Evolutionary conservation across 2,113 vertebrate species (phyloP).

Genomic region (Seriola dumerili): DNA sequence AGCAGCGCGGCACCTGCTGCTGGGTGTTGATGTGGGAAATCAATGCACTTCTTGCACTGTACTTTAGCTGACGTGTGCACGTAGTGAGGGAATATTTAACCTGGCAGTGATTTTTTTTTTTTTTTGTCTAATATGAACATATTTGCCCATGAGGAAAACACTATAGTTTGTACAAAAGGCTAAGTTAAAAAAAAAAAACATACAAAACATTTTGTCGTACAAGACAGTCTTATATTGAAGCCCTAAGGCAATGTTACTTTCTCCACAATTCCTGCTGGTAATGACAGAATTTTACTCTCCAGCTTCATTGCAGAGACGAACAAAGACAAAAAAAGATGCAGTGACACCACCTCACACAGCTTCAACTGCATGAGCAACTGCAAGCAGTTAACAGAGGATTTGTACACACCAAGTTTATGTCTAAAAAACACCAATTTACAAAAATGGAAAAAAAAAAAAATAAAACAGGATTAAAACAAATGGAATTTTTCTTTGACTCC

Average conservation of each 20-base stretch:
- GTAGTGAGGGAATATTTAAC: not conserved
- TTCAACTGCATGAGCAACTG: not conserved
- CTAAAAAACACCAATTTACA: not conserved
- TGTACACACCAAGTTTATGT: not conserved
- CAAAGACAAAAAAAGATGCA: not conserved
- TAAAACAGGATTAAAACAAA: not conserved
- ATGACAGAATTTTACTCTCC: not conserved
- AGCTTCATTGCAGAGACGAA: not conserved
- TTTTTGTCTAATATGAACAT: not conserved
- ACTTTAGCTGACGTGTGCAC: constrained; percentile 1
- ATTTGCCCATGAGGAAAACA: too few species aligned
- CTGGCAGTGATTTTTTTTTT: not conserved
- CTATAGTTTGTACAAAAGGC: not conserved
- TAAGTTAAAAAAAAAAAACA: not conserved
- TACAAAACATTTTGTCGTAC: not conserved
- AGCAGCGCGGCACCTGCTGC: constrained; percentile 45
- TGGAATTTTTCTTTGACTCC: not conserved
- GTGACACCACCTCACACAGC: not conserved
- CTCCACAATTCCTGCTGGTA: not conserved
- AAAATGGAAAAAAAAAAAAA: not conserved
- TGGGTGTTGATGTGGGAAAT: constrained; percentile 33
- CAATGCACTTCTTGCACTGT: constrained; percentile 22
- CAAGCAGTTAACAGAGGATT: not conserved
- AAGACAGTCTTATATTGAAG: not conserved
- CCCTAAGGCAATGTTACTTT: not conserved